Evolutionary conservation across 1,140 invertebrate species (phyloP).

Genomic region (Sycobia sp.): DNA sequence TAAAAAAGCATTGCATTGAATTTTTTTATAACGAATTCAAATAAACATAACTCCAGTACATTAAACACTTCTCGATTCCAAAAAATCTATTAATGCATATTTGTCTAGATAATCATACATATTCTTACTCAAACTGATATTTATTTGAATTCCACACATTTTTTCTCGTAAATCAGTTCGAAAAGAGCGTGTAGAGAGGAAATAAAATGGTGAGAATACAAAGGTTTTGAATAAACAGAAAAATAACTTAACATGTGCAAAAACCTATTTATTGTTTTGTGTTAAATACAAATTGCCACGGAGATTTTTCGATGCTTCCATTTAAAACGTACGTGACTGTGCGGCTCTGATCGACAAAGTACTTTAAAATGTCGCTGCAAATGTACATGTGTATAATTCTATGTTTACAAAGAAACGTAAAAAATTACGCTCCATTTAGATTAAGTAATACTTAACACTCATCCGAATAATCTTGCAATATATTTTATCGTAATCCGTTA

Average conservation of each 20-base stretch:
- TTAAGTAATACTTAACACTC: constrained; percentile 12
- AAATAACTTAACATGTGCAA: constrained; percentile 45
- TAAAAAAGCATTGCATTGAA: constrained; percentile 3
- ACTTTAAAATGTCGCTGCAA: constrained; percentile 11
- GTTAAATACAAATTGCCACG: constrained; percentile 36
- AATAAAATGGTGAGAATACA: constrained; percentile 8
- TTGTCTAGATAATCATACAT: neutral
- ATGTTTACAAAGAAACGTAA: constrained; percentile 4
- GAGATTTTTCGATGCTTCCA: constrained; percentile 12
- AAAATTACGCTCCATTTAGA: constrained; percentile 15
- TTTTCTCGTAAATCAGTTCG: neutral
- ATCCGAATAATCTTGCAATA: constrained; percentile 15
- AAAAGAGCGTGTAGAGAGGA: neutral
- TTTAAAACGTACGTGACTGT: constrained; percentile 4
- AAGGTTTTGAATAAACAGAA: constrained; percentile 37
- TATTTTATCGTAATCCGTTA: neutral
- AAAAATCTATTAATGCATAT: constrained; percentile 3
- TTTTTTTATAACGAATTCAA: too few species aligned
- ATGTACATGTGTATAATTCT: constrained; percentile 15
- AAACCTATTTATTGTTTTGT: constrained; percentile 48
- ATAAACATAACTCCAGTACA: too few species aligned
- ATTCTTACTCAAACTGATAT: neutral
- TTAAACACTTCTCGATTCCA: too few species aligned
- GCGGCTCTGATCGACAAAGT: constrained; percentile 3
- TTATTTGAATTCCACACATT: neutral